phyloP scores from a whole-genome alignment of 2,113 vertebrate genomes.

The Desmodus rotundus region DNA sequence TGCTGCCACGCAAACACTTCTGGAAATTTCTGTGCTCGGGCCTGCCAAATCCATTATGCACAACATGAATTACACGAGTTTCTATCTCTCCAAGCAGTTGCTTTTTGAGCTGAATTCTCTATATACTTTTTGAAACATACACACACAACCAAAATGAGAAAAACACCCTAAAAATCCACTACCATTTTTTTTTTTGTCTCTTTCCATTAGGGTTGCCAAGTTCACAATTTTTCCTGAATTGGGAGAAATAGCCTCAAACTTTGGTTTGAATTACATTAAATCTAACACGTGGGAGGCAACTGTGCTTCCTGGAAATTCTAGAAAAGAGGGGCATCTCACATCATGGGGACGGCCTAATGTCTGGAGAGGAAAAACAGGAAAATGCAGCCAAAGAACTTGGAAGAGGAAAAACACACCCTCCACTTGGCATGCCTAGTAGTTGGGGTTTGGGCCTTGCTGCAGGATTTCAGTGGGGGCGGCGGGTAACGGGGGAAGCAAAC shows the following conservation, averaged over 20 bases:
- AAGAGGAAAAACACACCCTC: not conserved
- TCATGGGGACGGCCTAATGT: constrained; percentile 68
- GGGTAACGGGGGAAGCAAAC: not conserved
- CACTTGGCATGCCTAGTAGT: accelerated
- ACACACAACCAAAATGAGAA: constrained; percentile 59
- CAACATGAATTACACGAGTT: constrained; percentile 85
- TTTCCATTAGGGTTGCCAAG: constrained; percentile 81
- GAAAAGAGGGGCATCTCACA: constrained; percentile 78
- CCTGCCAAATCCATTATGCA: constrained; percentile 90
- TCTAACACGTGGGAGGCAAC: constrained; percentile 79
- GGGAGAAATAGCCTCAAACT: constrained; percentile 81
- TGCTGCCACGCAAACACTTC: constrained; percentile 94
- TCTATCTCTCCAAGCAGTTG: constrained; percentile 78
- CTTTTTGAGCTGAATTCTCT: constrained; percentile 76
- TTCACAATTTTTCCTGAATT: constrained; percentile 80
- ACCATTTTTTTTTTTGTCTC: constrained; percentile 9
- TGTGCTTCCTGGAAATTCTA: constrained; percentile 80
- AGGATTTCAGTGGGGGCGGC: not conserved
- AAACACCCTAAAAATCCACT: constrained; percentile 32
- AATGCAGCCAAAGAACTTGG: constrained; percentile 36
- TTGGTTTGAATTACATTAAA: constrained; percentile 76
- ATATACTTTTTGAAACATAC: constrained; percentile 71
- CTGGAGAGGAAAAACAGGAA: constrained; percentile 70
- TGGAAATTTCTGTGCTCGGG: constrained; percentile 93
- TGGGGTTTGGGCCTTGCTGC: not conserved